Base-by-base conservation (phyloP, 1,140 invertebrate genomes). In the Anastatus disparis region DNA sequence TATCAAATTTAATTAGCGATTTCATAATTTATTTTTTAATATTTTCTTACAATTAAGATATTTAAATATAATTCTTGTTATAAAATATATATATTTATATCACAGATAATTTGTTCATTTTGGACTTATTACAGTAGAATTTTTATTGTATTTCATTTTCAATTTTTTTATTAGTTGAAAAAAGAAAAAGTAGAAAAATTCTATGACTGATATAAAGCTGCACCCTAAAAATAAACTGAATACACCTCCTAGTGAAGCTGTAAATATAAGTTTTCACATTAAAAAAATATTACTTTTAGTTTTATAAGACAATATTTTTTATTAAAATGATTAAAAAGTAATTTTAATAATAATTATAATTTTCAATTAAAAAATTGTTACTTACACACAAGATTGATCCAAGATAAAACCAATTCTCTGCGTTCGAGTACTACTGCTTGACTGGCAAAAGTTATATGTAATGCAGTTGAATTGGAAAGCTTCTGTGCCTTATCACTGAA, bases 381-480 rank as follows among this genome's bases (percentile, higher is more conserved):
- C 79, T 76, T 59, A 84, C 84, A 84, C 35, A 85, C 58, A 53
- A 85, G 71, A 59, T 82, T 82, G 17, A 84, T 80, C 82, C 82
- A 84, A 53, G 78, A 79, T 13, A 78, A 78, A 13, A 79, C 72
- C 31, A 90, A 85, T 64, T 90, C 89, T 46, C 86, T 87, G 20
- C 89, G 82, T 73, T 89, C 88, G 65, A 88, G 84, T 8, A 87
- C 89, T 8, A 87, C 86, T 52, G 89, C 85, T 42, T 91, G 76
- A 74, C 89, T 88, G 74, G 88, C 89, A 72, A 88, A 91, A 74
- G 88, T 91, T 2, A 91, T 83, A 71, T 90, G 89, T n/a, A 90
- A 64, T 8, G 89, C 77, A 7, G 89, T 89, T 26, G 84, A 82
- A 62, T 90, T 88, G 9, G 68, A 20, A 50, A 71, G 42, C 24